Evolutionary conservation across 1,140 invertebrate species (phyloP).

Genomic region (Orius insidiosus): DNA sequence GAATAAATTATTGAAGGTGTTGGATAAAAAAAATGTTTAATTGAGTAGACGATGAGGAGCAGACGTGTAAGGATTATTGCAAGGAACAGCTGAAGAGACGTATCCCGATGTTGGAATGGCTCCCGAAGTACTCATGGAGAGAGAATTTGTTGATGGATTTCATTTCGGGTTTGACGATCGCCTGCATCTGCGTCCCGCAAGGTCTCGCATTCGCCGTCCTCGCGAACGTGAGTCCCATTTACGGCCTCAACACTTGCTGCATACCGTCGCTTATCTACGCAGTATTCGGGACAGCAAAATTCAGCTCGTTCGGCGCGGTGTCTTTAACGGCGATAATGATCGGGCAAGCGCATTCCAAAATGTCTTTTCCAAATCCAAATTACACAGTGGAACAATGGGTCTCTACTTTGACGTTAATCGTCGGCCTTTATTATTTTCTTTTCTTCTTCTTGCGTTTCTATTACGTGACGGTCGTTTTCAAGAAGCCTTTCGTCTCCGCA

Average conservation of each 20-base stretch:
- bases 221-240: slow-evolving; percentile 53
- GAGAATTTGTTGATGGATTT: slow-evolving; percentile 44
- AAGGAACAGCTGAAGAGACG: slow-evolving; percentile 21
- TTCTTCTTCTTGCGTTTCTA: slow-evolving; percentile 8
- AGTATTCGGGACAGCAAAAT: slow-evolving; percentile 43
- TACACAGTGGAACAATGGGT: not conserved
- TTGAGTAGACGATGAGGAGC: too few relatives aligned
- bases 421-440: slow-evolving; percentile 10
- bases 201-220: slow-evolving; percentile 69
- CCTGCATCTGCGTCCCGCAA: slow-evolving; percentile 89
- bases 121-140: slow-evolving; percentile 47
- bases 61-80: not conserved
- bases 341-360: not conserved
- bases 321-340: not conserved
- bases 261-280: slow-evolving; percentile 64
- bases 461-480: slow-evolving; percentile 7
- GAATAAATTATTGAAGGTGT: too few relatives aligned
- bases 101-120: slow-evolving; percentile 43
- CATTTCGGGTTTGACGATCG: slow-evolving; percentile 65
- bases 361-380: too few relatives aligned
- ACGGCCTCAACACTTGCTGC: slow-evolving; percentile 72
- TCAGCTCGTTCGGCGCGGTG: not conserved
- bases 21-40: too few relatives aligned
- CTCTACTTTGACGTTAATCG: slow-evolving; percentile 4
- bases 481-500: slow-evolving; percentile 8